Percentiles rank a stretch among this genome's conserved stretches.
Conservation (phyloP, 2,113 vertebrate genomes). For the Kobus ellipsiprymnus region DNA sequence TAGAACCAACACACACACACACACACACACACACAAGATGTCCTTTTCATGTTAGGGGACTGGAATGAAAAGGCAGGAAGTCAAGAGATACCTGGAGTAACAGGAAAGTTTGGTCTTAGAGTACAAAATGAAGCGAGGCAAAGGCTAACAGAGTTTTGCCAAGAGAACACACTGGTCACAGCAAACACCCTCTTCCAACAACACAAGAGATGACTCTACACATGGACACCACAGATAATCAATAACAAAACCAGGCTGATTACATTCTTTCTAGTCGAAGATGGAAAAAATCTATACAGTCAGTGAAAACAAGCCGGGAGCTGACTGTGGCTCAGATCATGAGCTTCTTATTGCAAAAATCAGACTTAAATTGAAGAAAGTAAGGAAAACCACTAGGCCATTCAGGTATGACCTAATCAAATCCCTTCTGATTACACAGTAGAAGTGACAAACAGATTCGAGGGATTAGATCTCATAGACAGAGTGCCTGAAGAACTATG, state of each 20-base stretch:
- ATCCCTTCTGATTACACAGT: not conserved
- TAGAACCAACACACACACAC: not conserved
- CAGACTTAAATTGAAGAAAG: not conserved
- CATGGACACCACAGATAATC: not conserved
- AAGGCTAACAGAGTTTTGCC: not conserved
- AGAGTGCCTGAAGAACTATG: not conserved
- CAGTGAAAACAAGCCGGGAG: not conserved
- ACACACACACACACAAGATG: not conserved
- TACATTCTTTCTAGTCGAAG: accelerated
- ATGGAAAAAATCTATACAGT: not conserved
- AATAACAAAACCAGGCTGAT: not conserved
- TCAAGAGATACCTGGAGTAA: not conserved
- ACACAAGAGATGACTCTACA: not conserved
- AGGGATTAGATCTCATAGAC: not conserved
- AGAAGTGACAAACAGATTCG: not conserved
- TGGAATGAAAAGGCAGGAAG: not conserved
- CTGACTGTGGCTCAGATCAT: not conserved
- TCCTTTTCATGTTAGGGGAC: not conserved
- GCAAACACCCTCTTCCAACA: not conserved
- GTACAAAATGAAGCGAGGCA: not conserved
- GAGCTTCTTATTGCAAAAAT: not conserved
- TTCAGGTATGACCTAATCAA: not conserved
- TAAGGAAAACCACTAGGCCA: not conserved
- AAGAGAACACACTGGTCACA: not conserved
- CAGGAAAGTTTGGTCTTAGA: not conserved